These are phyloP conservation scores for Hyposoter didymator DNA, from an alignment of 2,888 invertebrate species.

Conservation along the genomic window DNA sequence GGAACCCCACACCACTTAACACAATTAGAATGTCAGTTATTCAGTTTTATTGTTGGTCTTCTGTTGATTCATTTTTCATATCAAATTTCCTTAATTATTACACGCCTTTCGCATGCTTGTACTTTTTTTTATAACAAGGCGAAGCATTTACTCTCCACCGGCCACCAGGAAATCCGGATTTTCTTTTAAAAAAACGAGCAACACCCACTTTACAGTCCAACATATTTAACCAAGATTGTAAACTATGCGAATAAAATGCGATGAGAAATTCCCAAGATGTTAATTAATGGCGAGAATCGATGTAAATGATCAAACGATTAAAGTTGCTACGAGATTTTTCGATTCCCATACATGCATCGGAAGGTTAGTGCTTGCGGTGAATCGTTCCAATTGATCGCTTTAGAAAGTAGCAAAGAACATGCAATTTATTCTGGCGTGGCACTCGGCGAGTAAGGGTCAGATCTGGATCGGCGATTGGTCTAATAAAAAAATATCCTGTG, in stretches of 20 bases:
- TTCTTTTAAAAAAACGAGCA: neutral
- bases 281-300: neutral
- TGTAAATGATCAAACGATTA: neutral
- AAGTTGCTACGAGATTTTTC: neutral
- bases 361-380: neutral
- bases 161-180: neutral
- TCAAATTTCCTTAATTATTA: neutral
- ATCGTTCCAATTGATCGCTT: neutral
- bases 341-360: neutral
- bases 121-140: neutral
- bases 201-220: neutral
- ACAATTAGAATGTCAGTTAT: conserved; percentile 85
- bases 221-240: neutral
- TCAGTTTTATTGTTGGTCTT: conserved; percentile 43
- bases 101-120: neutral
- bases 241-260: neutral
- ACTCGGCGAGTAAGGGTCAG: neutral
- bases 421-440: neutral
- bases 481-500: neutral
- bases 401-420: conserved; percentile 6
- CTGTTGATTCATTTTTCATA: neutral
- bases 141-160: neutral
- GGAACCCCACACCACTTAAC: conserved; percentile 87
- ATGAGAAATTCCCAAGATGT: neutral
- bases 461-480: neutral